Evolutionary conservation across 2,888 invertebrate species (phyloP).

Genomic region (Parnassius mnemosyne): DNA sequence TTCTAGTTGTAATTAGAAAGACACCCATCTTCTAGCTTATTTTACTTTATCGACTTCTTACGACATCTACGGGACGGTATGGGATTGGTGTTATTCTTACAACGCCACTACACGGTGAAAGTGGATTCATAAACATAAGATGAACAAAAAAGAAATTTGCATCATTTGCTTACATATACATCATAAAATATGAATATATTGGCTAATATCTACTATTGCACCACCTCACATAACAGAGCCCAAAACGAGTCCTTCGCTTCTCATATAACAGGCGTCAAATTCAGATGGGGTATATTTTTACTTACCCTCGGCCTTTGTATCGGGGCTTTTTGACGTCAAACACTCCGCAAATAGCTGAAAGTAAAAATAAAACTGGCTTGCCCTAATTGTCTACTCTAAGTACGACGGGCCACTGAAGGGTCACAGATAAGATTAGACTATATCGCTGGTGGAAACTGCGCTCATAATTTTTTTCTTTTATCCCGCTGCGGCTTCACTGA

Average conservation of each 20-base stretch:
- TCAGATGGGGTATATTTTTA: slow-evolving; percentile 30
- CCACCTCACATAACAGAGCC: too few relatives aligned
- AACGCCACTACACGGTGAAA: too few relatives aligned
- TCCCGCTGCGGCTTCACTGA: background rate
- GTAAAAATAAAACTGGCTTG: slow-evolving; percentile 35
- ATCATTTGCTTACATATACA: too few relatives aligned
- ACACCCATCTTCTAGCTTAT: too few relatives aligned
- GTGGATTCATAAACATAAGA: too few relatives aligned
- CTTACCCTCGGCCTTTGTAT: slow-evolving; percentile 24
- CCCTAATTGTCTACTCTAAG: slow-evolving; percentile 35
- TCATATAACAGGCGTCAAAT: slow-evolving; percentile 20
- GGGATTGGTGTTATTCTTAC: too few relatives aligned
- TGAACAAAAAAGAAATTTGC: too few relatives aligned
- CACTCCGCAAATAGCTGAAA: slow-evolving; percentile 34
- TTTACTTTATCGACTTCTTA: too few relatives aligned
- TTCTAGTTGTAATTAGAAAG: too few relatives aligned
- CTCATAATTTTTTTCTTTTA: slow-evolving; percentile 14
- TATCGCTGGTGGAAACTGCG: slow-evolving; percentile 16
- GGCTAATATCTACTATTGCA: too few relatives aligned
- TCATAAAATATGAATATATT: too few relatives aligned
- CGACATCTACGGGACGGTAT: too few relatives aligned
- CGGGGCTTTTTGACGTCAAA: slow-evolving; percentile 38
- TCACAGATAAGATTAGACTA: slow-evolving; percentile 26
- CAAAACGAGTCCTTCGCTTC: background rate
- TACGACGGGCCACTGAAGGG: slow-evolving; percentile 9